Conservation (phyloP, 1,140 invertebrate genomes). For the Drosophila bipectinata region DNA sequence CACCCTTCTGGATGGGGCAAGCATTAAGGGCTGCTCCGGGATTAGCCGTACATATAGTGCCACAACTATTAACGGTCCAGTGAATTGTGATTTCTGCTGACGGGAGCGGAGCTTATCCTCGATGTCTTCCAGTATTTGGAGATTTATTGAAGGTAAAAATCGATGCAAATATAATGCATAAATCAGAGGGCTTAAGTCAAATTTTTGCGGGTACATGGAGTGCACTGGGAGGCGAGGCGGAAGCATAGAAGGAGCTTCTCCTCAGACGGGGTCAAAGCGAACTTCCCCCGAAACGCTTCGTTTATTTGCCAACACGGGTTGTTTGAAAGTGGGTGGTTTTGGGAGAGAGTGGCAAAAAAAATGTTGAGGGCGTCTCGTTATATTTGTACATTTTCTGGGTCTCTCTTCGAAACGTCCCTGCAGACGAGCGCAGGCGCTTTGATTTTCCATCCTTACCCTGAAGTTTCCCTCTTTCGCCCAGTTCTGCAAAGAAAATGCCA, state of each 20-base stretch:
- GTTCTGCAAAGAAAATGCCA: constrained; percentile 50
- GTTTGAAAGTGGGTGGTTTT: not conserved
- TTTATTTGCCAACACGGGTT: constrained; percentile 19
- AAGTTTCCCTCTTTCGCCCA: constrained; percentile 9
- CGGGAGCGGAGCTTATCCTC: constrained; percentile 57
- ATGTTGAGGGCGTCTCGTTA: not conserved
- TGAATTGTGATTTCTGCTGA: constrained; percentile 52
- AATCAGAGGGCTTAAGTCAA: constrained; percentile 75
- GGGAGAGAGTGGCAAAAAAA: not conserved
- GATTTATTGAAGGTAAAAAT: constrained; percentile 79
- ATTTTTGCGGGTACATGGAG: constrained; percentile 35
- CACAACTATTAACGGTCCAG: constrained; percentile 33
- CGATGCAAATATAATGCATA: constrained; percentile 77
- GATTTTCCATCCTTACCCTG: constrained; percentile 36
- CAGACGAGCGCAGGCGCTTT: constrained; percentile 53
- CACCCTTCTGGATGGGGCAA: constrained; percentile 20
- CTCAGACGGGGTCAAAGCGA: constrained; percentile 45
- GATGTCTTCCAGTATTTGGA: constrained; percentile 45
- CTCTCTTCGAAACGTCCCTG: constrained; percentile 2
- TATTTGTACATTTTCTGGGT: not conserved
- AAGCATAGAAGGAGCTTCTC: constrained; percentile 4
- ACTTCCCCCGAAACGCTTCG: constrained; percentile 75
- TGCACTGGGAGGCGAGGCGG: constrained; percentile 17
- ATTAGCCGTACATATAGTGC: not conserved
- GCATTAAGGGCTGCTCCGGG: constrained; percentile 29